Conservation (phyloP, 2,797 vertebrate genomes). For the Myotis planiceps region DNA sequence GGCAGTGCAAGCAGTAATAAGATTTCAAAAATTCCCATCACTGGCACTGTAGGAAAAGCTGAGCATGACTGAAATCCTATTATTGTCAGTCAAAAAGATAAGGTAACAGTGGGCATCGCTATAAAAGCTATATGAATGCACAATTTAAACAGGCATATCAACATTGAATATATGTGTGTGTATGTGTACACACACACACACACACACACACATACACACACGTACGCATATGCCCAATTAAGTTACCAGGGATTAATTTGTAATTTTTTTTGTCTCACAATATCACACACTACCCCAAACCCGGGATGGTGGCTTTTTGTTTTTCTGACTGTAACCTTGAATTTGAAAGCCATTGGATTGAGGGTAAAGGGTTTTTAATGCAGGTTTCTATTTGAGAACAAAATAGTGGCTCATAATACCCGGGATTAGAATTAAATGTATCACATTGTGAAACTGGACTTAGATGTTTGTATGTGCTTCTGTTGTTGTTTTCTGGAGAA, state of each 20-base stretch:
- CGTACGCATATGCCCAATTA: background rate
- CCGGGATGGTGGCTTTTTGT: background rate
- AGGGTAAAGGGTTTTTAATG: constrained; percentile 27
- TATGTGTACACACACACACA: background rate
- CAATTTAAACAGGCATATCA: constrained; percentile 80
- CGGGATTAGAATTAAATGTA: constrained; percentile 43
- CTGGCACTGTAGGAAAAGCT: constrained; percentile 85
- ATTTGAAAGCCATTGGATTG: constrained; percentile 54
- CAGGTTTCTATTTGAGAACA: constrained; percentile 26
- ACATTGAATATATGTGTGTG: background rate
- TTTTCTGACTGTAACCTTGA: constrained; percentile 54
- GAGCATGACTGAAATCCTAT: constrained; percentile 89
- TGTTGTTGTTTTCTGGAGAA: constrained; percentile 59
- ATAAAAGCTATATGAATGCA: constrained; percentile 82
- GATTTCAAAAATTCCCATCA: constrained; percentile 89
- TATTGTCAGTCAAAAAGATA: constrained; percentile 87
- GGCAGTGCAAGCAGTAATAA: constrained; percentile 86
- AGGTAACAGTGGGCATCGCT: constrained; percentile 79
- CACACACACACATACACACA: background rate
- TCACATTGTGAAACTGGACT: constrained; percentile 58
- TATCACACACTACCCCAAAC: background rate
- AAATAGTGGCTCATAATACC: constrained; percentile 4
- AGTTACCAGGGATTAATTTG: background rate
- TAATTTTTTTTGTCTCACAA: constrained; percentile 10
- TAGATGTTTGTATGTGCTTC: constrained; percentile 36